These are phyloP conservation scores for Macrotus californicus DNA, from an alignment of 2,113 vertebrate genomes.

Conservation along the genomic window DNA sequence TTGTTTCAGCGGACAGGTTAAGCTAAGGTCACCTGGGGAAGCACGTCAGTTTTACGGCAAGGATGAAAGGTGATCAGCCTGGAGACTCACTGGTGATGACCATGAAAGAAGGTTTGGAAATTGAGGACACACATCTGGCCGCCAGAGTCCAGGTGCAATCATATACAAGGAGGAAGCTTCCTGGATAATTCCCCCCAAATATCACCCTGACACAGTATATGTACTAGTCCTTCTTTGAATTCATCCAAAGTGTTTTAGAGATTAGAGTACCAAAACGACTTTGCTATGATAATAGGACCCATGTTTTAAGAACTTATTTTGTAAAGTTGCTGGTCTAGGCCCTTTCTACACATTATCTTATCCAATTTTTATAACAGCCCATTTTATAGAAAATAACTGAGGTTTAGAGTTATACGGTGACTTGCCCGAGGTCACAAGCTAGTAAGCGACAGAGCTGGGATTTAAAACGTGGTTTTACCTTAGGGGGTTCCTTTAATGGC, in stretches of 20 bases:
- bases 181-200: background rate
- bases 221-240: background rate
- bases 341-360: background rate
- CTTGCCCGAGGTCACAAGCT: background rate
- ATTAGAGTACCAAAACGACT: background rate
- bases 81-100: background rate
- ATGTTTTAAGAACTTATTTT: background rate
- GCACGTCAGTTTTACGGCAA: background rate
- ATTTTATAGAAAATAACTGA: background rate
- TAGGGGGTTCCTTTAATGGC: background rate
- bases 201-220: background rate
- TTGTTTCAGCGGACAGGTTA: background rate
- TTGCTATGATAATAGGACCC: background rate
- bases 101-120: background rate
- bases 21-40: background rate
- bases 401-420: background rate
- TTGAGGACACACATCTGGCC: background rate
- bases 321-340: background rate
- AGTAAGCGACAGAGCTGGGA: background rate
- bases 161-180: background rate
- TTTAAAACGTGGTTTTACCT: background rate
- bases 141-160: background rate
- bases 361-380: background rate
- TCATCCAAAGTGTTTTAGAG: background rate
- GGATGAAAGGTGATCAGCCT: background rate